These are phyloP conservation scores for Amblyornis subalaris DNA, from an alignment of 2,113 vertebrate species.

Conservation along the genomic window DNA sequence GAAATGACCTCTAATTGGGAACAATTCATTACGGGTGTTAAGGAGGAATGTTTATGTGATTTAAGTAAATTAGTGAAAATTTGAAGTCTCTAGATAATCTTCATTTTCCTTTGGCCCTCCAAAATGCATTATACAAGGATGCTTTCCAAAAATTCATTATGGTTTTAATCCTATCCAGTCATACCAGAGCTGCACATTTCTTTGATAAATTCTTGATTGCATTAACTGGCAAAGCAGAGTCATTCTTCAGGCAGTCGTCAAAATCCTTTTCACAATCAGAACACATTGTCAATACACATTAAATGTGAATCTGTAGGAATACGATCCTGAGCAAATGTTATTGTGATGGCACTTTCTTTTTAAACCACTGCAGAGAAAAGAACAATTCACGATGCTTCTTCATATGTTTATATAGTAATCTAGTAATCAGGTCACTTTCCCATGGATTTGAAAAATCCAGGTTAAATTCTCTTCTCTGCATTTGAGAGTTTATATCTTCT, in stretches of 20 bases:
- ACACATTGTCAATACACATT: neutral
- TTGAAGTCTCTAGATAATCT: slow-evolving; percentile 42
- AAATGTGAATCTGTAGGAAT: neutral
- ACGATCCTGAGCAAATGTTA: neutral
- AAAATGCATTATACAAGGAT: slow-evolving; percentile 2
- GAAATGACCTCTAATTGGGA: slow-evolving; percentile 27
- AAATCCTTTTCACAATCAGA: slow-evolving; percentile 34
- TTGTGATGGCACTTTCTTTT: neutral
- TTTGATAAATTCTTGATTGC: slow-evolving; percentile 67
- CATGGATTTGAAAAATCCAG: neutral
- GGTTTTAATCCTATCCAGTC: slow-evolving; percentile 63
- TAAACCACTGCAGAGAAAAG: neutral
- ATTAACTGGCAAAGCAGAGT: slow-evolving; percentile 48
- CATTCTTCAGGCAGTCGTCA: slow-evolving; percentile 24
- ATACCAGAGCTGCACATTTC: slow-evolving; percentile 38
- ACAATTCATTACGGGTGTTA: slow-evolving; percentile 16
- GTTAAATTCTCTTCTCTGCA: neutral
- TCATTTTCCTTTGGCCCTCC: slow-evolving; percentile 50
- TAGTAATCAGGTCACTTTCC: neutral
- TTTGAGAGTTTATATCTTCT: neutral
- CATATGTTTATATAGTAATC: neutral
- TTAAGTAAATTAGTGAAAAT: slow-evolving; percentile 38
- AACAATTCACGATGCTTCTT: neutral
- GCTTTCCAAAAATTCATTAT: slow-evolving; percentile 26
- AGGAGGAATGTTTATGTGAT: slow-evolving; percentile 6